A percentile compares a stretch with the other conserved stretches of the same genome.
Conservation (phyloP, 2,888 invertebrate species). For the Itoplectis maculator region DNA sequence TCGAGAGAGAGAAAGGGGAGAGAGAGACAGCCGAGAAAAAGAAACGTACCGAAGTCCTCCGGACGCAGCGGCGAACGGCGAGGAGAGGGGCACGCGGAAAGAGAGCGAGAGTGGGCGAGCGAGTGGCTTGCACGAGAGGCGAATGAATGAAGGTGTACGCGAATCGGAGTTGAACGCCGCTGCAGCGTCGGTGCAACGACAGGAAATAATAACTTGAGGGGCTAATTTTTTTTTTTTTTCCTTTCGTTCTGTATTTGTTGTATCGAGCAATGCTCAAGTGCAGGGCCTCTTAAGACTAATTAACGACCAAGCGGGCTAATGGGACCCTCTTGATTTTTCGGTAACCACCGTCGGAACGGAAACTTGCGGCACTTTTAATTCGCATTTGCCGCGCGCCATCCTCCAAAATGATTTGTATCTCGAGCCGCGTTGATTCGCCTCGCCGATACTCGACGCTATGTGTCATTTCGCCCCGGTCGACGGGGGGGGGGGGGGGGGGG, state of each 20-base stretch:
- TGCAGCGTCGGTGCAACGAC: conserved; percentile 18
- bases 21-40: conserved; percentile 6
- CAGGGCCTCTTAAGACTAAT: neutral
- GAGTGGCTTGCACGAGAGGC: conserved; percentile 39
- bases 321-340: conserved; percentile 14
- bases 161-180: neutral
- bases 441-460: no score
- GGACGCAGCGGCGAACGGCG: conserved; percentile 8
- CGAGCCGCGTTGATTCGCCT: conserved; percentile 1
- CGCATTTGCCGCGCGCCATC: neutral
- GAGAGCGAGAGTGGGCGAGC: conserved; percentile 56
- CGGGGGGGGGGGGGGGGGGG: no score
- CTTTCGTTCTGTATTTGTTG: conserved; percentile 54
- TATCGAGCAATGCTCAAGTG: conserved; percentile 17
- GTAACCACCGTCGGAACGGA: neutral
- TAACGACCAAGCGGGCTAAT: neutral
- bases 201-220: conserved; percentile 57
- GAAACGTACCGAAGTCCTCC: conserved; percentile 24
- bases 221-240: conserved; percentile 12
- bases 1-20: conserved; percentile 26
- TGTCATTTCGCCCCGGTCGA: no score
- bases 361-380: neutral
- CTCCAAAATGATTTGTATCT: neutral
- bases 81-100: neutral
- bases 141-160: conserved; percentile 52